A percentile compares a stretch with the other conserved stretches of the same genome.
Conservation (phyloP, 2,113 vertebrate genomes). For the Climacteris rufus region DNA sequence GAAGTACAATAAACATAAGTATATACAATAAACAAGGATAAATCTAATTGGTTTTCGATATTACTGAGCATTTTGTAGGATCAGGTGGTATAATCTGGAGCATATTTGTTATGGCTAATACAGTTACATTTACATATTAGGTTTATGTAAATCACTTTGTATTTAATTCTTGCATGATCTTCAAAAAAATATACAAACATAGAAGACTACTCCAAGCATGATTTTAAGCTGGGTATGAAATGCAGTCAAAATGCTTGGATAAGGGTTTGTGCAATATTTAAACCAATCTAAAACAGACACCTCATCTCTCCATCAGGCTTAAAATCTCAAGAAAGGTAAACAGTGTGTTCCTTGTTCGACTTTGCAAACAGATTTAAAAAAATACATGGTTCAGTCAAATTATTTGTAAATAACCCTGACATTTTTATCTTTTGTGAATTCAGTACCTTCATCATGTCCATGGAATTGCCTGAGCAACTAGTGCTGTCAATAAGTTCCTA, state of each 20-base stretch:
- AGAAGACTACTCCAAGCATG: neutral
- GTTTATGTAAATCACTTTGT: neutral
- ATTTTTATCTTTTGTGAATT: neutral
- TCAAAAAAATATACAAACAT: neutral
- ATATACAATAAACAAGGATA: neutral
- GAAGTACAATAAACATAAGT: neutral
- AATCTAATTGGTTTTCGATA: neutral
- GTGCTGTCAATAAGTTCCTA: neutral
- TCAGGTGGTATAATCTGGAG: neutral
- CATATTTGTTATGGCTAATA: neutral
- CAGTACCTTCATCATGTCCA: neutral
- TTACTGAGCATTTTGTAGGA: neutral
- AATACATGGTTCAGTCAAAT: neutral
- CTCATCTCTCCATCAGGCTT: neutral
- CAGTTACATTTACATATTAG: neutral
- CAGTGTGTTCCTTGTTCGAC: neutral
- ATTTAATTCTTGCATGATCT: neutral
- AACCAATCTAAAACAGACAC: neutral
- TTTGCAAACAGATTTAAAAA: neutral
- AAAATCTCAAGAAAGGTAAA: neutral
- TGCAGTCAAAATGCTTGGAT: neutral
- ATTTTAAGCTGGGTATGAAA: neutral
- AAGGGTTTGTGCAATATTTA: neutral
- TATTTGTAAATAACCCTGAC: neutral
- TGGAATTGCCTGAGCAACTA: neutral